A percentile compares a stretch with the other conserved stretches of the same genome.
These are phyloP conservation scores for Oreochromis aureus DNA, from an alignment of 2,113 vertebrate species.

Conservation along the genomic window DNA sequence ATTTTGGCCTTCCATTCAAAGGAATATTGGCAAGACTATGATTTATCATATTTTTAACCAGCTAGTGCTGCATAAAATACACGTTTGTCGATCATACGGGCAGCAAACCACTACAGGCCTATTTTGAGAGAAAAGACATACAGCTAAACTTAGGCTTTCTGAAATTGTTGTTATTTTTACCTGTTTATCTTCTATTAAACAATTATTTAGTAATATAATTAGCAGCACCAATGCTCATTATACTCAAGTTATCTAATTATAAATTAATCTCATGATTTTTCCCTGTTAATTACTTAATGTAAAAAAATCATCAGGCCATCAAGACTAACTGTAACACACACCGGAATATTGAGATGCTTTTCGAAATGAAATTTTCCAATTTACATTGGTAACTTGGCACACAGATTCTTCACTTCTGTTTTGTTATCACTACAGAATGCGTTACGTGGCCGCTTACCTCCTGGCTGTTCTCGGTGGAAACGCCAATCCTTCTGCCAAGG, in stretches of 20 bases:
- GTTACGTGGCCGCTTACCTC: conserved; percentile 87
- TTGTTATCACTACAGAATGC: conserved; percentile 69
- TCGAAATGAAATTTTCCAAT: neutral
- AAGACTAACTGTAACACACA: neutral
- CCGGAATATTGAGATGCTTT: rapidly evolving
- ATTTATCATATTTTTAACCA: neutral
- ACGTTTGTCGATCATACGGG: neutral
- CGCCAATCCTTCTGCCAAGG: conserved; percentile 73
- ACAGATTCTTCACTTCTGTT: neutral
- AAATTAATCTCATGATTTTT: neutral
- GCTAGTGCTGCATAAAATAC: neutral
- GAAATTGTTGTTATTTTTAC: neutral
- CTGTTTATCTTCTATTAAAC: neutral
- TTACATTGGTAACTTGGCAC: neutral
- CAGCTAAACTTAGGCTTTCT: rapidly evolving
- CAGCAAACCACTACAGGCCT: neutral
- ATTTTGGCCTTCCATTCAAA: too few relatives aligned
- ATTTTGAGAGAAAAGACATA: neutral
- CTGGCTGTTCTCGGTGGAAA: conserved; percentile 79
- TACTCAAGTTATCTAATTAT: neutral
- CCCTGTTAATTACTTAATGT: neutral
- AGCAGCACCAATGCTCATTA: neutral
- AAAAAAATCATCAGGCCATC: neutral
- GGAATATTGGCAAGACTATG: neutral
- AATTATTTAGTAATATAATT: neutral